A percentile compares a stretch with the other conserved stretches of the same genome.
phyloP scores from a whole-genome alignment of 2,888 invertebrate species.

The Lithophane socia region DNA sequence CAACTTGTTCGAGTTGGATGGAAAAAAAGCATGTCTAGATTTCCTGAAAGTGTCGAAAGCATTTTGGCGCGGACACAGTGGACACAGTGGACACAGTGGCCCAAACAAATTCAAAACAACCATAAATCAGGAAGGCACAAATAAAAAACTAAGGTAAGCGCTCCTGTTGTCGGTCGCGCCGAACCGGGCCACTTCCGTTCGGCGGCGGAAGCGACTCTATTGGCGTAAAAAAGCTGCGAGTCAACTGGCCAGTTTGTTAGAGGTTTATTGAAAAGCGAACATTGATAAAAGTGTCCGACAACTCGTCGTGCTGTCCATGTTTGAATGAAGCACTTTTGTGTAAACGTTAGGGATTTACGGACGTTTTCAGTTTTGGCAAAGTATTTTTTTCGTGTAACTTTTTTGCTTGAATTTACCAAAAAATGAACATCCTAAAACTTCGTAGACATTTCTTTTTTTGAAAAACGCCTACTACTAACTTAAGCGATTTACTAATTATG shows the following conservation, averaged over 20 bases:
- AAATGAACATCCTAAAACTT: background rate
- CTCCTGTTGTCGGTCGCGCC: conserved; percentile 87
- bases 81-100: conserved; percentile 69
- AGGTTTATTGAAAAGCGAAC: conserved; percentile 83
- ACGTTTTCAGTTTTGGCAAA: conserved; percentile 43
- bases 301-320: conserved; percentile 69
- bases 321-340: conserved; percentile 73
- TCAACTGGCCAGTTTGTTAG: conserved; percentile 85
- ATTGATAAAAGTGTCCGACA: conserved; percentile 81
- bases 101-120: conserved; percentile 87
- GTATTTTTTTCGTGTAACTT: conserved; percentile 24
- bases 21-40: conserved; percentile 73
- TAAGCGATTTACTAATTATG: background rate
- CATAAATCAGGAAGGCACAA: conserved; percentile 88
- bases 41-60: conserved; percentile 83
- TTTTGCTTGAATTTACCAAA: conserved; percentile 24
- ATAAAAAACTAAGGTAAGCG: conserved; percentile 90
- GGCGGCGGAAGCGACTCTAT: conserved; percentile 84
- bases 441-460: background rate
- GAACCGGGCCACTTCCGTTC: conserved; percentile 84
- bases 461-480: background rate
- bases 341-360: conserved; percentile 68
- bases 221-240: conserved; percentile 87
- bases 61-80: conserved; percentile 80
- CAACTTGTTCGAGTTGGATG: conserved; percentile 67